Evolutionary conservation across 2,797 vertebrate genomes (phyloP).

Genomic region (Apogon talboti): DNA sequence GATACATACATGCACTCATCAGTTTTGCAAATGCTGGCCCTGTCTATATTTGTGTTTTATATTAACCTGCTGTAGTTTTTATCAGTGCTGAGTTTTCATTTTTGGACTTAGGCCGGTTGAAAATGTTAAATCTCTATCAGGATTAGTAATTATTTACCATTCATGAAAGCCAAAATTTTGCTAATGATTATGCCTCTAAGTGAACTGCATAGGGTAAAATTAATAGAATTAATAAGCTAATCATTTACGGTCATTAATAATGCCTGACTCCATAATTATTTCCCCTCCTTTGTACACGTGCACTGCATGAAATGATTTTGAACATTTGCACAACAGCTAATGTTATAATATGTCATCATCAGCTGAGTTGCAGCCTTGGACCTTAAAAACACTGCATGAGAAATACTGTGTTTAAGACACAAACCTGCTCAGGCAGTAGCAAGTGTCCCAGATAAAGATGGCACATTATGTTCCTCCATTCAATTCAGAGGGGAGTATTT

Average conservation of each 20-base stretch:
- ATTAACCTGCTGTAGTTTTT: neutral
- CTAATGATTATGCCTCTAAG: constrained; percentile 23
- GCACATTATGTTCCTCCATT: constrained; percentile 72
- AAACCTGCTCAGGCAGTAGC: constrained; percentile 59
- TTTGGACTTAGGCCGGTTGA: neutral
- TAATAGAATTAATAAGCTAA: constrained; percentile 43
- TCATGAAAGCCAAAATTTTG: constrained; percentile 16
- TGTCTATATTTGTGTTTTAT: neutral
- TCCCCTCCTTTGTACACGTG: constrained; percentile 37
- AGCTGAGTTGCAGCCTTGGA: constrained; percentile 23
- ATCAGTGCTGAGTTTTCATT: neutral
- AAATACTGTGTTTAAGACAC: constrained; percentile 41
- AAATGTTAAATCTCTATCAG: neutral
- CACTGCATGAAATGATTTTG: constrained; percentile 18
- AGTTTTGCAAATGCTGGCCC: neutral
- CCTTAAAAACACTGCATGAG: constrained; percentile 26
- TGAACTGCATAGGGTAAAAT: constrained; percentile 15
- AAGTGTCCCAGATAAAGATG: constrained; percentile 76
- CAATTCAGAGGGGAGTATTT: constrained; percentile 69
- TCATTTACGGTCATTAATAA: constrained; percentile 36
- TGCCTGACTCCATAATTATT: constrained; percentile 32
- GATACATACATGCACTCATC: neutral
- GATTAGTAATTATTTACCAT: constrained; percentile 17
- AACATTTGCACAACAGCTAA: constrained; percentile 19
- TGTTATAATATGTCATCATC: constrained; percentile 29